Conservation (phyloP, 2,888 invertebrate genomes). For the Ferrisia virgata region DNA sequence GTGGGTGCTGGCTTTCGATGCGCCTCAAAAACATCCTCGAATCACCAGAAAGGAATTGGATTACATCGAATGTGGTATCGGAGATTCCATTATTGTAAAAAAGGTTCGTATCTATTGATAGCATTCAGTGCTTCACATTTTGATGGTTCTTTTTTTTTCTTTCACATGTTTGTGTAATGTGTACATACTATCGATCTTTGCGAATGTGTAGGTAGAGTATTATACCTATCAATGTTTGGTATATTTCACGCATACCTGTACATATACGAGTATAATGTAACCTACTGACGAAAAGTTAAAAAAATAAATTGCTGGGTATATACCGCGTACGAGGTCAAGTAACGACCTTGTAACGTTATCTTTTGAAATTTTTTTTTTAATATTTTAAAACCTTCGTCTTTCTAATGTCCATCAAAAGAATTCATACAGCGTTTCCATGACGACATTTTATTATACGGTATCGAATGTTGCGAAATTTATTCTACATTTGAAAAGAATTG, state of each 20-base stretch:
- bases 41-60: slow-evolving; percentile 64
- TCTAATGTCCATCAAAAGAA: neutral
- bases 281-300: neutral
- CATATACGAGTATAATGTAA: no score
- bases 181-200: neutral
- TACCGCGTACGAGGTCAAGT: neutral
- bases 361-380: neutral
- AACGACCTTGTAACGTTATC: neutral
- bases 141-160: neutral
- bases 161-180: no score
- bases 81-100: slow-evolving; percentile 57
- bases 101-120: slow-evolving; percentile 52
- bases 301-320: no score
- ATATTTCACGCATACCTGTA: neutral
- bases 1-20: slow-evolving; percentile 67
- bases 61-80: slow-evolving; percentile 65
- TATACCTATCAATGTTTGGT: neutral
- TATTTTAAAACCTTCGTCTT: neutral
- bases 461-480: neutral
- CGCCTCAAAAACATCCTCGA: slow-evolving; percentile 66
- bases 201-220: neutral
- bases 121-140: no score
- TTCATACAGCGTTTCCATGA: neutral
- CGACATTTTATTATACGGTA: neutral
- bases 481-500: no score